Base-by-base conservation (phyloP, 1,140 invertebrate genomes). In the Bombus waltoni region DNA sequence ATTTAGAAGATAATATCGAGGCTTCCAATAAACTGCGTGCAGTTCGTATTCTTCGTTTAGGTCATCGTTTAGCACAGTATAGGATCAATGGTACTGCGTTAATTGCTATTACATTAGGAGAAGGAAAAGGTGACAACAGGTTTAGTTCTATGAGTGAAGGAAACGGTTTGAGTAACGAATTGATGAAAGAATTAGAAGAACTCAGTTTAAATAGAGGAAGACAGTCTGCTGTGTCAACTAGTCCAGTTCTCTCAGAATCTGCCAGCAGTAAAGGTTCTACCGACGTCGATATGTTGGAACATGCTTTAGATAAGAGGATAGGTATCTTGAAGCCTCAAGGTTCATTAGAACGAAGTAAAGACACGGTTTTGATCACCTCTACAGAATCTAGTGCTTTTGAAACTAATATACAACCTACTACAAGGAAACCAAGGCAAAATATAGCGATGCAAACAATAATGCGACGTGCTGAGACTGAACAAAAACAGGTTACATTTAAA, bases 391-490 rank as follows among this genome's bases (percentile, higher is more conserved):
- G 35, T 35, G 73, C n/a, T 57, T 77, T 77, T 4, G 82, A 85
- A 25, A 90, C 75, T 9, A 89, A 75, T 25, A 68, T 92, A 38
- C 66, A 82, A 25, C 87, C 92, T 0, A 81, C 88, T 1, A 83
- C 91, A 91, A 89, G 95, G 86, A 92, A 96, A 94, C 91, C 95
- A 86, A 92, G 97, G 91, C 96, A 96, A 84, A 97, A 97, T 93
- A 96, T 97, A 78, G 97, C 97, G 1, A 96, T 98, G 95, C 97
- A 98, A 92, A 97, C 97, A 84, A 97, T 97, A 90, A 96, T 97
- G 95, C 92, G 93, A 32, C 92, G 94, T 13, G 94, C 93, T 2
- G 94, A 94, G 71, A 94, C 88, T 0, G 94, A 94, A 35, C 94
- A 94, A 25, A 94, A 94, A 77, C 94, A 94, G 88, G 94, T 94